These are phyloP conservation scores for Pantherophis guttatus DNA, from an alignment of 2,113 vertebrate genomes.

Conservation along the genomic window DNA sequence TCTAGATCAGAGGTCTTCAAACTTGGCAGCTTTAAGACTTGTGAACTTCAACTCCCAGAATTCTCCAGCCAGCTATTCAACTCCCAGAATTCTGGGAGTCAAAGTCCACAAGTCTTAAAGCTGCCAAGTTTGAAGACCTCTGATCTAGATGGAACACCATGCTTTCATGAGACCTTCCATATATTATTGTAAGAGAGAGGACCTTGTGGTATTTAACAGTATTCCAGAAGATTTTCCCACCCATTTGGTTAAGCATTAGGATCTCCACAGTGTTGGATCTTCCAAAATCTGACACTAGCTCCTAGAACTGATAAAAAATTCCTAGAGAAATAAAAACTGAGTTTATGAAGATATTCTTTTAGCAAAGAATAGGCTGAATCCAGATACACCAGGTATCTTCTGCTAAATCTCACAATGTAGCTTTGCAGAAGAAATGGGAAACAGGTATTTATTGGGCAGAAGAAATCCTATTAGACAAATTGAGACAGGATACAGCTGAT, in stretches of 20 bases:
- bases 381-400: not conserved
- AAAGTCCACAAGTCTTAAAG: too few relatives aligned
- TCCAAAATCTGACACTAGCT: slow-evolving; percentile 5
- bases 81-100: too few relatives aligned
- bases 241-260: slow-evolving; percentile 11
- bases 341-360: not conserved
- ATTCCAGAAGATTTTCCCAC: slow-evolving; percentile 5
- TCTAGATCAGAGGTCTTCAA: slow-evolving; percentile 29
- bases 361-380: not conserved
- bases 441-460: not conserved
- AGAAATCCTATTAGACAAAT: not conserved
- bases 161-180: slow-evolving; percentile 46
- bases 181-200: slow-evolving; percentile 7
- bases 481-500: not conserved
- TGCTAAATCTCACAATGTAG: not conserved
- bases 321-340: not conserved
- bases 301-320: not conserved
- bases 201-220: not conserved
- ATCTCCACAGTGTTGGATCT: slow-evolving; percentile 33
- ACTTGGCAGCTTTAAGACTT: too few relatives aligned
- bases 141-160: slow-evolving; percentile 45
- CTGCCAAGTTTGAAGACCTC: too few relatives aligned
- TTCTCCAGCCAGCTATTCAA: too few relatives aligned
- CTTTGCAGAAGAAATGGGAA: not conserved
- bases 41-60: too few relatives aligned